Percentiles rank a stretch among this genome's conserved stretches.
Evolutionary conservation across 2,888 invertebrate species (phyloP).

Genomic region (Scaptomyza polygonia): DNA sequence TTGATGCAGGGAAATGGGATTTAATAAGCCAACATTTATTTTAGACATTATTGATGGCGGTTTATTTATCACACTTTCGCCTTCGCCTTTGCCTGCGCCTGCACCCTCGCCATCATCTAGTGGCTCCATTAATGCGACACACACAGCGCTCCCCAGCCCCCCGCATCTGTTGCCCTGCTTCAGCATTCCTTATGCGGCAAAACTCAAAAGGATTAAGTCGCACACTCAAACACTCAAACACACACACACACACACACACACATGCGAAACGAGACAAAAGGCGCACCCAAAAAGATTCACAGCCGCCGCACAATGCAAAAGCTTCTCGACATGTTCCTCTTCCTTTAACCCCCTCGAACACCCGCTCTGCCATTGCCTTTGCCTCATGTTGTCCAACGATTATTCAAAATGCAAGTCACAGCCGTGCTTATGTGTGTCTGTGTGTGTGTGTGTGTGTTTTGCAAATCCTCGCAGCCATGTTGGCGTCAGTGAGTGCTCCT

Average conservation of each 20-base stretch:
- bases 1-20: conserved; percentile 72
- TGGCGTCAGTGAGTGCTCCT: conserved; percentile 60
- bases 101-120: neutral
- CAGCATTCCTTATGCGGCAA: conserved; percentile 74
- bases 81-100: neutral
- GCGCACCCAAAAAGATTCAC: conserved; percentile 71
- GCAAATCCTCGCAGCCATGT: conserved; percentile 75
- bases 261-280: conserved; percentile 50
- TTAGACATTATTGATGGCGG: conserved; percentile 76
- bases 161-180: conserved; percentile 1
- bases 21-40: conserved; percentile 80
- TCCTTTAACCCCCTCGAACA: conserved; percentile 8
- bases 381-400: conserved; percentile 66
- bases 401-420: conserved; percentile 79
- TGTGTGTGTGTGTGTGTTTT: conserved; percentile 42
- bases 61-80: conserved; percentile 63
- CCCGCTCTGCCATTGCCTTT: conserved; percentile 6
- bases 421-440: conserved; percentile 41
- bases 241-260: conserved; percentile 9
- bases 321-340: conserved; percentile 52
- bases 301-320: conserved; percentile 74
- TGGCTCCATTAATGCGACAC: conserved; percentile 58
- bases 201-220: conserved; percentile 80
- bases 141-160: neutral
- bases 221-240: too few relatives aligned